phyloP scores from a whole-genome alignment of 2,888 invertebrate species.

The Tethea ocularis region DNA sequence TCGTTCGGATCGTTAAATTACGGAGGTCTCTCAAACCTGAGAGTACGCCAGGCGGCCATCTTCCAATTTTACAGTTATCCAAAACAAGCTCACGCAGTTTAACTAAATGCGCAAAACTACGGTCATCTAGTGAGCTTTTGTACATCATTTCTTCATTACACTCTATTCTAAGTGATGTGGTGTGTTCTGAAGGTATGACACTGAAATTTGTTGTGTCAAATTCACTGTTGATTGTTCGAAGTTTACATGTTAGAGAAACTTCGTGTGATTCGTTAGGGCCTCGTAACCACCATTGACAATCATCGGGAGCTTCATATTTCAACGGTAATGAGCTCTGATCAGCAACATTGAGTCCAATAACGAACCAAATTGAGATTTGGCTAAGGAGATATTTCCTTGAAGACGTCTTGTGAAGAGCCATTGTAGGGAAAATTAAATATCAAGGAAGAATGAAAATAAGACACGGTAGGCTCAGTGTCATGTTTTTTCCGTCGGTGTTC shows the following conservation, averaged over 20 bases:
- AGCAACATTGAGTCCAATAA: slow-evolving; percentile 72
- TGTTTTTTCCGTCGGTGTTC: slow-evolving; percentile 82
- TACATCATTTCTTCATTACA: slow-evolving; percentile 92
- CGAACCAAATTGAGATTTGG: slow-evolving; percentile 73
- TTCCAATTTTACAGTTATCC: slow-evolving; percentile 93
- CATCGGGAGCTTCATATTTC: slow-evolving; percentile 92
- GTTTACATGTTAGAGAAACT: slow-evolving; percentile 90
- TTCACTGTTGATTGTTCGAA: slow-evolving; percentile 93
- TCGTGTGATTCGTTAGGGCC: slow-evolving; percentile 86
- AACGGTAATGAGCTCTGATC: slow-evolving; percentile 78
- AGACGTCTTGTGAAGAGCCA: slow-evolving; percentile 68
- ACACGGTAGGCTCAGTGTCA: slow-evolving; percentile 78
- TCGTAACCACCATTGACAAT: slow-evolving; percentile 91
- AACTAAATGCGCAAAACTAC: slow-evolving; percentile 91
- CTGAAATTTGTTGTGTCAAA: slow-evolving; percentile 95
- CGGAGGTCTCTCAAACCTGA: slow-evolving; percentile 91
- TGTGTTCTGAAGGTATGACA: slow-evolving; percentile 93
- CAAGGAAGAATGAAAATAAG: slow-evolving; percentile 80
- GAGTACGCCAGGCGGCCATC: slow-evolving; percentile 91
- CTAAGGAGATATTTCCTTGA: slow-evolving; percentile 61
- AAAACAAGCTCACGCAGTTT: slow-evolving; percentile 91
- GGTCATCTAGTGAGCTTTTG: slow-evolving; percentile 89
- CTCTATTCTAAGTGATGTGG: slow-evolving; percentile 90
- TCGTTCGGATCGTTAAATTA: slow-evolving; percentile 93
- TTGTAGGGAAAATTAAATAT: slow-evolving; percentile 74